Percentiles rank a stretch among this genome's conserved stretches.
Conservation (phyloP, 64 coral and sea anemone species). For the Actinia equina region DNA sequence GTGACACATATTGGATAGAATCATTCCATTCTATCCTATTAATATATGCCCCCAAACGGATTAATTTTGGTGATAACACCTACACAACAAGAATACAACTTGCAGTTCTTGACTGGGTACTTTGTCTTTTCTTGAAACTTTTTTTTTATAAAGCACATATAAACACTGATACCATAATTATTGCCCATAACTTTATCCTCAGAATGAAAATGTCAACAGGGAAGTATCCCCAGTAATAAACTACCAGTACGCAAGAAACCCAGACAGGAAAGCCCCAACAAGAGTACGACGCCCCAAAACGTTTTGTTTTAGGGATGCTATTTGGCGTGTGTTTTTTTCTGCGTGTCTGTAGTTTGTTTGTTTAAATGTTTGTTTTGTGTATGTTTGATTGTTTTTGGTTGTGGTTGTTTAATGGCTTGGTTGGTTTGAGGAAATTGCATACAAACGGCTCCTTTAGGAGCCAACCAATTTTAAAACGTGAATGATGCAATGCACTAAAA, state of each 20-base stretch:
- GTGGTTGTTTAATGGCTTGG: not conserved
- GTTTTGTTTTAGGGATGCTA: not conserved
- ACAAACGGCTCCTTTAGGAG: not conserved
- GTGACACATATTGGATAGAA: conserved; percentile 42
- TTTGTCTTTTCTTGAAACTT: not conserved
- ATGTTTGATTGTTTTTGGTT: not conserved
- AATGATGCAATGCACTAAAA: not conserved
- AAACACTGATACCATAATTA: not conserved
- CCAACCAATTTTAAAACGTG: not conserved
- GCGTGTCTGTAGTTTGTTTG: not conserved
- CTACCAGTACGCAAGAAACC: not conserved
- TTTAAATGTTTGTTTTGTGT: not conserved
- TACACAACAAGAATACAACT: not conserved
- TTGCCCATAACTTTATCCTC: not conserved
- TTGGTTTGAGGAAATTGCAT: not conserved
- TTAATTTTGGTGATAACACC: conserved; percentile 43
- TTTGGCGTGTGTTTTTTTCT: too few species aligned
- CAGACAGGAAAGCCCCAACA: not conserved
- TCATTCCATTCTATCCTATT: conserved; percentile 31
- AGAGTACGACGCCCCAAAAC: not conserved
- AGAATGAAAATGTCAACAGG: not conserved
- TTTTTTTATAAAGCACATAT: not conserved
- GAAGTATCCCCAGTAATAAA: not conserved
- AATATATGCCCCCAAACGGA: conserved; percentile 42
- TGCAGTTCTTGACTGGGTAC: conserved; percentile 55